Conservation (phyloP, 92 coral and sea anemone genomes). For the Palythoa grandis region DNA sequence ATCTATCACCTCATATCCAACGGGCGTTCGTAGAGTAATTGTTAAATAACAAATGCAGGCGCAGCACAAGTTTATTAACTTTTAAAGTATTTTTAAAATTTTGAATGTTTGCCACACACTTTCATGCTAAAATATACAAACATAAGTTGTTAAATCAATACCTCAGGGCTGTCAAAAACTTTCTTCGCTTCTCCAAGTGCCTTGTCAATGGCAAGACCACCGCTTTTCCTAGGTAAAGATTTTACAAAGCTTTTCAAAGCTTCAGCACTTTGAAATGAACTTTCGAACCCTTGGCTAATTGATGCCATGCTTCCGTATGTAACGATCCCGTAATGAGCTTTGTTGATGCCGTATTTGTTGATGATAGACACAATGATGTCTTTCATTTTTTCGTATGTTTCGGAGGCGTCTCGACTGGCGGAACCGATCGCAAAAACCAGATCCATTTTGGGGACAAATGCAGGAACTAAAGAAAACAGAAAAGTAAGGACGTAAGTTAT, state of each 20-base stretch:
- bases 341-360: conserved; percentile 48
- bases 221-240: conserved; percentile 40
- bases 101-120: too few species aligned
- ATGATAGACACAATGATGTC: conserved; percentile 34
- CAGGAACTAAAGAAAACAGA: conserved; percentile 23
- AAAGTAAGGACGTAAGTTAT: background rate
- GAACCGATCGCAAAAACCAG: conserved; percentile 24
- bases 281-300: conserved; percentile 13
- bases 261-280: background rate
- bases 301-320: conserved; percentile 31
- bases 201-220: conserved; percentile 48
- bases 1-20: too few species aligned
- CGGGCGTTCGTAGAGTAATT: too few species aligned
- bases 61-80: too few species aligned
- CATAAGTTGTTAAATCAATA: background rate
- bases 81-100: too few species aligned
- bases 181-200: conserved; percentile 51
- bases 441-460: conserved; percentile 32
- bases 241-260: conserved; percentile 33
- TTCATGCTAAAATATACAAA: background rate
- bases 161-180: conserved; percentile 40
- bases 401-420: conserved; percentile 15
- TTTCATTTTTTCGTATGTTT: conserved; percentile 46
- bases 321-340: conserved; percentile 38
- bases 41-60: too few species aligned